Base-by-base conservation (phyloP, 2,888 invertebrate species). In the Drosophila paramelanica region DNA sequence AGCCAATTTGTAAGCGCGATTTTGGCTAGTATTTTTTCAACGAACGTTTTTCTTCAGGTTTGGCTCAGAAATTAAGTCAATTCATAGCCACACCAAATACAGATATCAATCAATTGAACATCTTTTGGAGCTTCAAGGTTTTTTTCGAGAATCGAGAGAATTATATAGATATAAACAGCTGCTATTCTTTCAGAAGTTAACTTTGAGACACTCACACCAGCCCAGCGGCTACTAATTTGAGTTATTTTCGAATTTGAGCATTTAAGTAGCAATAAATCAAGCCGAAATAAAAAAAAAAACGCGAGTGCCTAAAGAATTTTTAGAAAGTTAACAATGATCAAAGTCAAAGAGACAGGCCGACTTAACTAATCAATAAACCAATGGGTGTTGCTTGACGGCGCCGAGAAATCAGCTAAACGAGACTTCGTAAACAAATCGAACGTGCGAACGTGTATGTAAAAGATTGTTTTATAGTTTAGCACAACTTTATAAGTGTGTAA, bases 1-100 rank as follows among this genome's bases (percentile, higher is more conserved):
- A 71, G 67, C 64, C 83, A 86, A 86, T 81, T 81, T 77, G 81
- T 83, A 65, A 77, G 53, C 72, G 7, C 57, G 46, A 46, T 67
- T 61, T 61, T 45, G 53, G 39, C 31, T 41, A 55, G n/a, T 38
- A 42, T 57, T 45, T 71, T 66, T 50, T 49, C 53, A 68, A 50
- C 74, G 59, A 46, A 61, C 69, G 27, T 62, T 73, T 73, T 61
- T 53, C 58, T 72, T 58, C 65, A 53, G 45, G 57, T 66, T 85
- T 53, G 58, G 58, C 75, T 67, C 65, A 62, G 41, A 67, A 80
- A 83, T 86, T 71, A 70, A 83, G 81, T 62, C 84, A 87, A 87
- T 81, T 81, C 65, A 57, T 43, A 58, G 72, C 77, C 62, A 76
- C 85, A 65, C 65, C 73, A 68, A 67, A 57, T 41, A 27, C 31